Percentiles rank a stretch among this genome's conserved stretches.
Conservation (phyloP, 2,113 vertebrate species). For the Hyperopisus bebe region DNA sequence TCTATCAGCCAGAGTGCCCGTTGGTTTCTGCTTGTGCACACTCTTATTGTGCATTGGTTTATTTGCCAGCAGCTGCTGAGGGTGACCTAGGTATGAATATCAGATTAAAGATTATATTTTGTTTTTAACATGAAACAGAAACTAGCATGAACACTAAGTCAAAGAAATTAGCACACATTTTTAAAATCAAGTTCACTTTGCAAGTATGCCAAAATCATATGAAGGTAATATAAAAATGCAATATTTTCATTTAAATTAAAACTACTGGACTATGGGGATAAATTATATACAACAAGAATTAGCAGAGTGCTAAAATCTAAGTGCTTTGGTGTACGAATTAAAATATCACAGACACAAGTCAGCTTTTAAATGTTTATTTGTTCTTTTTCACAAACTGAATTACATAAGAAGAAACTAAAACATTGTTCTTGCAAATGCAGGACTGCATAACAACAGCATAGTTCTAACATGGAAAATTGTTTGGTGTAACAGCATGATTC, state of each 20-base stretch:
- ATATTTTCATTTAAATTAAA: neutral
- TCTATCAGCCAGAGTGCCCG: neutral
- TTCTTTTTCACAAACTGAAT: conserved; percentile 10
- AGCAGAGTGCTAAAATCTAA: neutral
- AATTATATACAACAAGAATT: neutral
- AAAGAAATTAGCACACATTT: neutral
- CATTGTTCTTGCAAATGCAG: conserved; percentile 8
- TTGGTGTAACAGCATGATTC: neutral
- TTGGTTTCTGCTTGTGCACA: neutral
- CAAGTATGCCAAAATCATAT: neutral
- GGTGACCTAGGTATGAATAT: neutral
- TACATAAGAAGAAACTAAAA: conserved; percentile 6
- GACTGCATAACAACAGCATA: neutral
- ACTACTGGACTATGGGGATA: neutral
- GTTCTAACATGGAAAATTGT: neutral
- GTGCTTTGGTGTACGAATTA: neutral
- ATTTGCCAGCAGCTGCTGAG: neutral
- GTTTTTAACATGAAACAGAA: neutral
- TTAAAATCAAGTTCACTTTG: neutral
- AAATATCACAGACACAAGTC: neutral
- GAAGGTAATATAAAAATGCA: neutral
- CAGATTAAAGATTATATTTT: neutral
- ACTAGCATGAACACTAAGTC: neutral
- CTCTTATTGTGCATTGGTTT: neutral
- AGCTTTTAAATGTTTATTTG: conserved; percentile 7